Base-by-base conservation (phyloP, 2,888 invertebrate genomes). In the Ganaspis brasiliensis region DNA sequence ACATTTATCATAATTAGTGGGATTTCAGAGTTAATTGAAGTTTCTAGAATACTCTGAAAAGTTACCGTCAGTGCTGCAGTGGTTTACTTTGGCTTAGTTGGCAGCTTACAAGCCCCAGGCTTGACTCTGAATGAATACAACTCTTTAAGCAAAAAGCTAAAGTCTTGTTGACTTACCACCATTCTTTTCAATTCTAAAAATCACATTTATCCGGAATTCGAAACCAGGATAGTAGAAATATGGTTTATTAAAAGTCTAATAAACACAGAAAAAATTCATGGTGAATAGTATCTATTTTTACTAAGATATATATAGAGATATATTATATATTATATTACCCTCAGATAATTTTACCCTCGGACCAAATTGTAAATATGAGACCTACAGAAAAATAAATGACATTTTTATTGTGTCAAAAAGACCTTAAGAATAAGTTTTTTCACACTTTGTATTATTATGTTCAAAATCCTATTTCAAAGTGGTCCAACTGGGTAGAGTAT, bases 1-100 rank as follows among this genome's bases (percentile, higher is more conserved):
- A 67, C n/a, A 67, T 67, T 67, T 24, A 67, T 67, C 67, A 45
- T 67, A 67, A 67, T 67, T 67, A 67, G 67, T 67, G 24, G 45
- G 67, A 67, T 67, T 67, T 67, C 6, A 9, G 45, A 67, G 67
- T 67, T 67, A 24, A 67, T 45, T 67, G 24, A 67, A 67, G 67
- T 67, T 24, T 45, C n/a, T 8, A 45, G 63, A 67, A 24, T 63
- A n/a, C 63, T 45, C 8, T 40, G 45, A 67, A 67, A 67, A 67
- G 45, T 67, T 67, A 16, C 31, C 57, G n/a, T 31, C 26, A 31
- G 57, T 12, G 26, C 14, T n/a, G 26, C 57, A 57, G 8, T 1
- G n/a, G n/a, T 31, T 57, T 31, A 26, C 67, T 26, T 67, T 67
- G n/a, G 21, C 67, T 24, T 45, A 67, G n/a, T 67, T 67, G 67